Conservation (phyloP, 2,113 vertebrate species). For the Podocnemis expansa region DNA sequence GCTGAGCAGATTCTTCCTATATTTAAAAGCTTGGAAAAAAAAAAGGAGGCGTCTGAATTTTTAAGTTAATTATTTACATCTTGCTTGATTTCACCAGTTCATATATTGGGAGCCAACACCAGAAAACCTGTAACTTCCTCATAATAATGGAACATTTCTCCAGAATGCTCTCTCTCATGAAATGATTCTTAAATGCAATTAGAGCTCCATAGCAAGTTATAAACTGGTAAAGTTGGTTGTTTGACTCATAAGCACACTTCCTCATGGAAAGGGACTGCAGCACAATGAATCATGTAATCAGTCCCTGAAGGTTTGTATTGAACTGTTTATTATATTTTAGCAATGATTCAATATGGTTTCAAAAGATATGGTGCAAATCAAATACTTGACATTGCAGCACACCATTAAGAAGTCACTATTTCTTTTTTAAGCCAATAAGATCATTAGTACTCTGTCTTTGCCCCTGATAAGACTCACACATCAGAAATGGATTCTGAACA, state of each 20-base stretch:
- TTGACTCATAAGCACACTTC: constrained; percentile 71
- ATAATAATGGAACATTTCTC: constrained; percentile 23
- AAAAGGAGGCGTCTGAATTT: constrained; percentile 25
- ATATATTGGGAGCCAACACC: constrained; percentile 3
- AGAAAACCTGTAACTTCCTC: not conserved
- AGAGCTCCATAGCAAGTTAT: constrained; percentile 39
- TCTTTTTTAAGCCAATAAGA: not conserved
- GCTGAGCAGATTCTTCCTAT: not conserved
- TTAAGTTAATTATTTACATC: constrained; percentile 39
- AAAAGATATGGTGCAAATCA: constrained; percentile 56
- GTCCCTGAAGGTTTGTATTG: constrained; percentile 55
- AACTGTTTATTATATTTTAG: constrained; percentile 69
- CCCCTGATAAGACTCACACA: not conserved
- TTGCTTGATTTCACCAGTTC: constrained; percentile 25
- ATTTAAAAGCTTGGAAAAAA: constrained; percentile 18
- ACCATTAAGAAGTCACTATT: constrained; percentile 12
- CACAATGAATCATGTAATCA: constrained; percentile 70
- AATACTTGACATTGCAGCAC: constrained; percentile 36
- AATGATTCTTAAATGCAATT: constrained; percentile 59
- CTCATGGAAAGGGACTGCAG: constrained; percentile 52
- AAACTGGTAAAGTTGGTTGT: constrained; percentile 65
- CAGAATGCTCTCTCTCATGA: constrained; percentile 14
- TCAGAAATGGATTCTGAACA: not conserved
- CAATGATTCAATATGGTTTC: constrained; percentile 44
- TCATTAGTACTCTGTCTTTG: not conserved